Evolutionary conservation across 2,113 vertebrate genomes (phyloP).

Genomic region (Psephotus haematonotus): DNA sequence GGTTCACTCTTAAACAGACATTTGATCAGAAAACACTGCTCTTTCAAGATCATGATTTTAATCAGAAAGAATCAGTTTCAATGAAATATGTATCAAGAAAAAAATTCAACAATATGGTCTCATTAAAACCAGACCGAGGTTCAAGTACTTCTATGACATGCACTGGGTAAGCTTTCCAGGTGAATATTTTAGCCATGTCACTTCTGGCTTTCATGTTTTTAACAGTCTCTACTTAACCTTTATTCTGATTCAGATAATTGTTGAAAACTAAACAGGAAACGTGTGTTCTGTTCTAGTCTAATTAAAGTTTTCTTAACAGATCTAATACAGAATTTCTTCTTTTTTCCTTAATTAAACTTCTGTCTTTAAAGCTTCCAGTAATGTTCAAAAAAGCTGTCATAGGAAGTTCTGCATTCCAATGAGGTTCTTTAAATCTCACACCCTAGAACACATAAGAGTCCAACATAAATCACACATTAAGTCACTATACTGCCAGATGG

Average conservation of each 20-base stretch:
- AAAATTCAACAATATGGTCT: not conserved
- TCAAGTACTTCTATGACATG: not conserved
- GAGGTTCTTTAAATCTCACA: not conserved
- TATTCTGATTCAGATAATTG: not conserved
- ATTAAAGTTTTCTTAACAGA: not conserved
- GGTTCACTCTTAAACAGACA: not conserved
- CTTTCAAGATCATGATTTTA: not conserved
- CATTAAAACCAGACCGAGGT: not conserved
- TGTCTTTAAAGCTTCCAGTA: not conserved
- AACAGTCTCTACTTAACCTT: not conserved
- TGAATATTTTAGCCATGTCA: not conserved
- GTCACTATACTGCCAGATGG: slow-evolving; percentile 36
- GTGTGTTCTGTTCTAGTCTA: fast-evolving
- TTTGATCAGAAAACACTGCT: not conserved
- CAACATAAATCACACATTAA: slow-evolving; percentile 30
- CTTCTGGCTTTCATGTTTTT: not conserved
- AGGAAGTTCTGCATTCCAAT: not conserved
- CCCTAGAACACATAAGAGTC: not conserved
- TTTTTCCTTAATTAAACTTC: not conserved
- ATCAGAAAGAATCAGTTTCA: not conserved
- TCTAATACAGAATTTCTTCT: not conserved
- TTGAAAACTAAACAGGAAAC: not conserved
- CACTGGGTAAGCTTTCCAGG: not conserved
- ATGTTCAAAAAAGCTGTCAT: not conserved
- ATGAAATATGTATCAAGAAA: not conserved